Conservation (phyloP, 2,888 invertebrate genomes). For the Drosophila ustulata region DNA sequence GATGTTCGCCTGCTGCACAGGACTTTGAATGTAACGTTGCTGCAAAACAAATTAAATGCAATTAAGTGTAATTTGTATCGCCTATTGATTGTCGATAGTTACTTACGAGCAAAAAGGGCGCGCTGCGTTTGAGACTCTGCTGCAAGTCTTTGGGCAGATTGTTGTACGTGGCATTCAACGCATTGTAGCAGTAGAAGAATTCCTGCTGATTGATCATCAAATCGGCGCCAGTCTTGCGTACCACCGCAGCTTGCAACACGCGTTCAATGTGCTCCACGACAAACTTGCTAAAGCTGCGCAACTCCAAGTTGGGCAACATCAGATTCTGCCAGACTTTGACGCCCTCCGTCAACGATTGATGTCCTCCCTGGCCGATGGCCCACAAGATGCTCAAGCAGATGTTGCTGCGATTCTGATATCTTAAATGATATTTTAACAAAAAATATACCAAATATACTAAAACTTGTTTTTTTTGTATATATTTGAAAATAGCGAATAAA, state of each 20-base stretch:
- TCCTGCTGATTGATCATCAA: constrained; percentile 68
- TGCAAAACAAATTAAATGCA: constrained; percentile 34
- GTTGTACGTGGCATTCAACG: constrained; percentile 65
- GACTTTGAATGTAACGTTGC: constrained; percentile 80
- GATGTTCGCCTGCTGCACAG: constrained; percentile 78
- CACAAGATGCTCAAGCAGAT: constrained; percentile 91
- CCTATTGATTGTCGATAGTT: not conserved
- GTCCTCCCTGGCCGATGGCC: constrained; percentile 91
- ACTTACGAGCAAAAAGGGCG: constrained; percentile 77
- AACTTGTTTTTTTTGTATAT: no score
- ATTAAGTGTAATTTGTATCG: not conserved
- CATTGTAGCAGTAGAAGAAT: constrained; percentile 79
- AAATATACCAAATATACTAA: no score
- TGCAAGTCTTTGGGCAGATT: constrained; percentile 79
- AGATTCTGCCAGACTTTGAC: constrained; percentile 91
- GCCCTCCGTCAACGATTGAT: constrained; percentile 88
- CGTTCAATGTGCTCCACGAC: constrained; percentile 87
- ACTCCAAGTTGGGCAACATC: constrained; percentile 90
- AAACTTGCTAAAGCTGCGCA: constrained; percentile 89
- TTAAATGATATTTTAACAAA: no score
- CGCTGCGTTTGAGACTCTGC: constrained; percentile 74
- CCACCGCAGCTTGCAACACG: constrained; percentile 62
- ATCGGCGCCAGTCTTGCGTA: constrained; percentile 43
- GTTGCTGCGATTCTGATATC: constrained; percentile 89
- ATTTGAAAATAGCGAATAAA: no score